phyloP scores from a whole-genome alignment of 2,113 vertebrate genomes.

The Protomyctophum bolini region DNA sequence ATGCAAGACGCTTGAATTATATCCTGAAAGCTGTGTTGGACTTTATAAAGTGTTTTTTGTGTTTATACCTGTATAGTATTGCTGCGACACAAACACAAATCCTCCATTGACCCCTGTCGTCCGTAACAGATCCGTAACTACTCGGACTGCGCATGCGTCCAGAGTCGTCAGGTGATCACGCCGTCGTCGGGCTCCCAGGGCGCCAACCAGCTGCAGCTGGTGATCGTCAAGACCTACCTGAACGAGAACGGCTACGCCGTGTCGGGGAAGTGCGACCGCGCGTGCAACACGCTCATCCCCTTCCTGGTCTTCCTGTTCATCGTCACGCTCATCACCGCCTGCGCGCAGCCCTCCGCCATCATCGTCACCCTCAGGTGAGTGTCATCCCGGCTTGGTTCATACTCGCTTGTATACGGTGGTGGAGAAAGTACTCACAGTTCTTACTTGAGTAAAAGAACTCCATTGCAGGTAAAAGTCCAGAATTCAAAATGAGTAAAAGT shows the following conservation, averaged over 20 bases:
- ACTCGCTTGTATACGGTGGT: too few relatives aligned
- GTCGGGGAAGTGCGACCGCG: conserved; percentile 92
- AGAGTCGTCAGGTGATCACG: conserved; percentile 97
- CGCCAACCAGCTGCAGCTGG: conserved; percentile 89
- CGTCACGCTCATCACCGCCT: conserved; percentile 97
- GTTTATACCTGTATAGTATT: too few relatives aligned
- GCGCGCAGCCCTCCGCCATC: conserved; percentile 96
- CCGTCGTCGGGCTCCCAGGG: conserved; percentile 87
- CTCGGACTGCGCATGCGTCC: conserved; percentile 95
- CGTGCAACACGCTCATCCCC: conserved; percentile 95
- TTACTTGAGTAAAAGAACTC: too few relatives aligned
- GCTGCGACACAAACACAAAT: too few relatives aligned
- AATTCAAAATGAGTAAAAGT: too few relatives aligned
- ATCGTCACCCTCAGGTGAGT: conserved; percentile 96
- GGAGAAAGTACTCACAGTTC: too few relatives aligned
- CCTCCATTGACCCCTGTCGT: too few relatives aligned
- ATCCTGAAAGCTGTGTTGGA: too few relatives aligned
- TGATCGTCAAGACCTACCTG: conserved; percentile 97
- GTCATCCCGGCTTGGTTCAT: too few relatives aligned
- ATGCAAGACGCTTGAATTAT: too few relatives aligned
- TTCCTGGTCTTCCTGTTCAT: conserved; percentile 99
- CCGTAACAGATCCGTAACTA: conserved; percentile 88
- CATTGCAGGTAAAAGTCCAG: too few relatives aligned
- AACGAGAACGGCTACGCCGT: conserved; percentile 94
- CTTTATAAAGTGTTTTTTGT: too few relatives aligned